phyloP scores from a whole-genome alignment of 2,113 vertebrate genomes.

The Sinocyclocheilus rhinocerous region DNA sequence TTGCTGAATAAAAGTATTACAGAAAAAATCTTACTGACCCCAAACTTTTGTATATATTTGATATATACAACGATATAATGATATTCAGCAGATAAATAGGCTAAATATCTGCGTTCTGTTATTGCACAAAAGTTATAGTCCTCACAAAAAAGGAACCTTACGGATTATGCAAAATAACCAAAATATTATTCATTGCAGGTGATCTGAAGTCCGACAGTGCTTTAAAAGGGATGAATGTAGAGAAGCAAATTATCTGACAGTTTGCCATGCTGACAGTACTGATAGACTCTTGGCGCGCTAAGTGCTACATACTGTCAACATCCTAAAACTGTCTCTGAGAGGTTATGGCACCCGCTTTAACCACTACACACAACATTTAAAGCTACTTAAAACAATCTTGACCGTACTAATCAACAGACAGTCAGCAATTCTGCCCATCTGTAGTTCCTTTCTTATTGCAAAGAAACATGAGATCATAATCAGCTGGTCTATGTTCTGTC shows the following conservation, averaged over 20 bases:
- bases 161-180: neutral
- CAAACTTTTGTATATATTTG: neutral
- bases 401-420: neutral
- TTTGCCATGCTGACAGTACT: neutral
- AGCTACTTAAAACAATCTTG: neutral
- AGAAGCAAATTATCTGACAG: neutral
- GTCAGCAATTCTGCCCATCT: neutral
- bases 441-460: neutral
- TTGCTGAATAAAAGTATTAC: neutral
- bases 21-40: neutral
- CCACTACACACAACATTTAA: neutral
- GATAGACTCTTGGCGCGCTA: neutral
- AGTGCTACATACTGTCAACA: neutral
- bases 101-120: neutral
- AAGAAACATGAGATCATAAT: neutral
- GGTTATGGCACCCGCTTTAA: neutral
- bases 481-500: conserved; percentile 41
- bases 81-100: neutral
- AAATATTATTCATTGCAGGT: neutral
- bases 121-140: neutral
- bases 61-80: too few species aligned
- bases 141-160: neutral
- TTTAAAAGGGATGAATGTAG: neutral
- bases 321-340: neutral
- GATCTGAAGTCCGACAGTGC: neutral